These are phyloP conservation scores for Caenorhabditis macrosperma DNA, from an alignment of 2,888 invertebrate species.

Conservation along the genomic window DNA sequence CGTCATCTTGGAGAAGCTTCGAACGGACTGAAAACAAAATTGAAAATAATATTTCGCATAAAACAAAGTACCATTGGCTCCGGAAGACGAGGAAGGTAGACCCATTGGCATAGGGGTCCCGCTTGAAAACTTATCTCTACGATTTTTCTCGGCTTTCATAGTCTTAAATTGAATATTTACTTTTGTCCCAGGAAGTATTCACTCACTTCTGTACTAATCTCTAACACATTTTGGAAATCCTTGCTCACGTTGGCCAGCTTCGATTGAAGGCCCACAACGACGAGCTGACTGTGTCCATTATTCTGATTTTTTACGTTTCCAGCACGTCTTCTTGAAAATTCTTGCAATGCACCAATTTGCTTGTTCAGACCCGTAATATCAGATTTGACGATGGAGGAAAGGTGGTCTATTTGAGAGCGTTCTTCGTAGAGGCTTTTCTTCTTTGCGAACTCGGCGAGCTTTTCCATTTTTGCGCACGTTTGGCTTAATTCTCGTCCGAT, in stretches of 20 bases:
- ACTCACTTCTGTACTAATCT: conserved; percentile 92
- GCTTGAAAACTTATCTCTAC: conserved; percentile 89
- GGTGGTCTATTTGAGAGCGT: conserved; percentile 95
- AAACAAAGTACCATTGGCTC: conserved; percentile 78
- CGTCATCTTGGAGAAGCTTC: conserved; percentile 82
- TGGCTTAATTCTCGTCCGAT: conserved; percentile 95
- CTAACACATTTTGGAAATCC: conserved; percentile 96
- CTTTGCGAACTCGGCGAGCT: conserved; percentile 93
- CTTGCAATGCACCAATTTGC: conserved; percentile 90
- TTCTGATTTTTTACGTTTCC: conserved; percentile 56
- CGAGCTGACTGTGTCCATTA: conserved; percentile 84
- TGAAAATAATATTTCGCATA: background rate
- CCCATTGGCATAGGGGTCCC: conserved; percentile 74
- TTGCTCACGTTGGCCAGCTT: conserved; percentile 96
- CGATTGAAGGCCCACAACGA: conserved; percentile 89
- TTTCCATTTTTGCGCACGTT: conserved; percentile 96
- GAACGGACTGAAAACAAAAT: conserved; percentile 82
- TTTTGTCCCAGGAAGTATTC: background rate
- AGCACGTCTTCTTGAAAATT: conserved; percentile 70
- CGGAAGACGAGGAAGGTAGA: conserved; percentile 81
- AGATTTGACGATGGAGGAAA: conserved; percentile 96
- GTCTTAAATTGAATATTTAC: conserved; percentile 83
- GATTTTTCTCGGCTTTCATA: conserved; percentile 92
- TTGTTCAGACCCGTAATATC: conserved; percentile 95
- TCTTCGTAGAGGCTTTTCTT: conserved; percentile 97